phyloP scores from a whole-genome alignment of 2,888 invertebrate species.

The Oscheius sp. region DNA sequence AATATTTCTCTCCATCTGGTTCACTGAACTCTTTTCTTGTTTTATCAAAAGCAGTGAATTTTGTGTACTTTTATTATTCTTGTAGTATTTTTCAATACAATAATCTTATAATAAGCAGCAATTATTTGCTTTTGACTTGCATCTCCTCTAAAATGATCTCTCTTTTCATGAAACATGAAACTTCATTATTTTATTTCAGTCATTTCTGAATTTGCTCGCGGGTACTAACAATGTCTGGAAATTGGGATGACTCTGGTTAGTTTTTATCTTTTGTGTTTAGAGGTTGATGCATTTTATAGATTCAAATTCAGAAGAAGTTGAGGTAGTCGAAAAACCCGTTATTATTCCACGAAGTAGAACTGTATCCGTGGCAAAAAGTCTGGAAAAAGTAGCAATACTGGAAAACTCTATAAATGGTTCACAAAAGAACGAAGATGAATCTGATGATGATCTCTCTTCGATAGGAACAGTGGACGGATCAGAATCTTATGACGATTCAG shows the following conservation, averaged over 20 bases:
- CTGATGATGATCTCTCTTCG: constrained; percentile 31
- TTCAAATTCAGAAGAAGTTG: constrained; percentile 59
- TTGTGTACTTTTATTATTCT: no score
- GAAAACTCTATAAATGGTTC: constrained; percentile 58
- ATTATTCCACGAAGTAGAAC: constrained; percentile 57
- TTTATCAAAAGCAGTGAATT: no score
- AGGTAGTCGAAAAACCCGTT: constrained; percentile 58
- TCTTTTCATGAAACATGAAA: no score
- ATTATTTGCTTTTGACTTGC: no score
- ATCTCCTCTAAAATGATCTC: no score
- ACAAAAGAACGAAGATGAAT: constrained; percentile 44
- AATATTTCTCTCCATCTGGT: no score
- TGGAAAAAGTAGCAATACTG: constrained; percentile 58
- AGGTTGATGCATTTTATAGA: constrained; percentile 37
- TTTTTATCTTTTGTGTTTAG: not conserved
- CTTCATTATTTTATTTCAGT: no score
- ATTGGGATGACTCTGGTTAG: constrained; percentile 47
- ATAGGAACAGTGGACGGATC: constrained; percentile 48
- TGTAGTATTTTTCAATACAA: no score
- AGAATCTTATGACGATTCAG: constrained; percentile 46
- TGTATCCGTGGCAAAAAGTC: constrained; percentile 60
- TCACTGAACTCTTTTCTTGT: no score
- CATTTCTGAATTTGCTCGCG: no score
- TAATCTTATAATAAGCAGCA: no score
- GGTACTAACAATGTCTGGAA: constrained; percentile 33